These are phyloP conservation scores for Trochalopteron elliotii DNA, from an alignment of 2,113 vertebrate genomes.

Conservation along the genomic window DNA sequence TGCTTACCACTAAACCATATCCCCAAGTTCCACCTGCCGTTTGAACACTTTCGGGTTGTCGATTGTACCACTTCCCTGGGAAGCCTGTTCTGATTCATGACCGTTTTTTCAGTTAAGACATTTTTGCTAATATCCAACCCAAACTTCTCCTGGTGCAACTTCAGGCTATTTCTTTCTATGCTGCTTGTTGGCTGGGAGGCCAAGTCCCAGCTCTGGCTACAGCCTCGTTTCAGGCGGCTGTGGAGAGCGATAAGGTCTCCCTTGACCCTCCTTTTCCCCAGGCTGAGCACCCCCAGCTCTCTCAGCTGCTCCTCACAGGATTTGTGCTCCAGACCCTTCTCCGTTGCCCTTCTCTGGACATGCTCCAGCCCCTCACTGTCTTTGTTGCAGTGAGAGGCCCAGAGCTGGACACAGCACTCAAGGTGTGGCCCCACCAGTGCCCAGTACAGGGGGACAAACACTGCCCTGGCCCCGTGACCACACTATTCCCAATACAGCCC, in stretches of 20 bases:
- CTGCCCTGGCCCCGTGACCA: not conserved
- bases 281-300: not conserved
- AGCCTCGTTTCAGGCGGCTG: not conserved
- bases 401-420: not conserved
- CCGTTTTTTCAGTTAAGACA: not conserved
- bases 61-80: not conserved
- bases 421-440: not conserved
- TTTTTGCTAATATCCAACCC: not conserved
- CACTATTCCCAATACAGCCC: rapidly evolving
- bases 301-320: not conserved
- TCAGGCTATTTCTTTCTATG: not conserved
- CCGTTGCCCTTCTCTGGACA: rapidly evolving
- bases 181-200: not conserved
- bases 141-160: not conserved
- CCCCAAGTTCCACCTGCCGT: not conserved
- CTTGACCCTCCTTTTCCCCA: not conserved
- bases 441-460: not conserved
- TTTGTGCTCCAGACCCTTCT: not conserved
- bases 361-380: rapidly evolving
- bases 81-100: not conserved
- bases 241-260: rapidly evolving
- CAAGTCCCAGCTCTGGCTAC: too few relatives aligned
- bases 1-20: not conserved
- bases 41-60: not conserved
- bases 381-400: not conserved